These are phyloP conservation scores for Acrobasis consociella DNA, from an alignment of 2,888 invertebrate genomes.

Conservation along the genomic window DNA sequence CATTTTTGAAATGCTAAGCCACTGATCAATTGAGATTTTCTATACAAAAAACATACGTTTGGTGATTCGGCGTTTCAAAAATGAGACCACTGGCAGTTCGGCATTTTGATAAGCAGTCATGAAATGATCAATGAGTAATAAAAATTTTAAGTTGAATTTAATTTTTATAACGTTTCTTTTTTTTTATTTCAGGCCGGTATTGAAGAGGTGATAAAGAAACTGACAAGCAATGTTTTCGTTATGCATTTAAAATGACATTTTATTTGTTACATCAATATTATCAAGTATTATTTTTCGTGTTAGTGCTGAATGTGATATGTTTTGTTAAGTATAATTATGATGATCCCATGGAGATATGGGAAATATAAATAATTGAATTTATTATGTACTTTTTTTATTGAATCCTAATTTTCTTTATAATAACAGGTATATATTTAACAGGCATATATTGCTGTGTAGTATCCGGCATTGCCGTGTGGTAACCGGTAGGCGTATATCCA, in stretches of 20 bases:
- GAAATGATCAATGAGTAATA: no score
- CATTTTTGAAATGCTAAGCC: no score
- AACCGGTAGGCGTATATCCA: no score
- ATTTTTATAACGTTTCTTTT: conserved; percentile 13
- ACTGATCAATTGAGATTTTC: no score
- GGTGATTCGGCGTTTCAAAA: no score
- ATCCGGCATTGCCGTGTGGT: no score
- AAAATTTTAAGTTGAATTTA: no score
- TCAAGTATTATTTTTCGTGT: conserved; percentile 20
- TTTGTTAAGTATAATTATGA: conserved; percentile 27
- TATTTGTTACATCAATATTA: conserved; percentile 20
- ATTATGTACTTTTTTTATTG: conserved; percentile 17
- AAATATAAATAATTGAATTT: conserved; percentile 6
- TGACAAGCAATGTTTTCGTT: conserved; percentile 23
- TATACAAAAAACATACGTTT: no score
- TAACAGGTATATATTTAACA: no score
- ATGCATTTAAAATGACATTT: conserved; percentile 27
- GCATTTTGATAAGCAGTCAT: no score
- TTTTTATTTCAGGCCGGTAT: conserved; percentile 54
- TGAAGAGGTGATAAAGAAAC: conserved; percentile 53
- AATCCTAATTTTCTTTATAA: not conserved
- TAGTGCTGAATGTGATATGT: conserved; percentile 16
- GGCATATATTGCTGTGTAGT: no score
- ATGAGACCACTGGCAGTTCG: no score
- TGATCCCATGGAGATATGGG: conserved; percentile 6